These are phyloP conservation scores for Drosophila sp. DNA, from an alignment of 1,140 invertebrate genomes.

Conservation along the genomic window DNA sequence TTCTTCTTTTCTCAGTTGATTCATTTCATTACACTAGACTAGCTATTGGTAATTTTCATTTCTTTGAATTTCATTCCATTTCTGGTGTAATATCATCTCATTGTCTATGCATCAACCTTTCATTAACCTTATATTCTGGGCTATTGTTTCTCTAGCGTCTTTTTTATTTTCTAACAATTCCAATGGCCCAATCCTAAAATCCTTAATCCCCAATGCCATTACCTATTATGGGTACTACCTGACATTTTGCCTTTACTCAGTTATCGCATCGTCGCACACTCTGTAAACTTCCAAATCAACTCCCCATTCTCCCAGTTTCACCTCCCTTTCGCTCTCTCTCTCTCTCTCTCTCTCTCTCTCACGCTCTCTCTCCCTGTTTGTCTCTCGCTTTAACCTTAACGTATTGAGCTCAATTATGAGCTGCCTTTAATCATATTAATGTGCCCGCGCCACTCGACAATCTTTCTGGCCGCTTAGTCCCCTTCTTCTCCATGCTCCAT, in stretches of 20 bases:
- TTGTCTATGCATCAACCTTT: slow-evolving; percentile 47
- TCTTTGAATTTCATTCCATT: slow-evolving; percentile 1
- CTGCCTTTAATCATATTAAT: slow-evolving; percentile 81
- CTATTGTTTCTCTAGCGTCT: slow-evolving; percentile 34
- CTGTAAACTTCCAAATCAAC: slow-evolving; percentile 23
- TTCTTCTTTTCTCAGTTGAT: neutral
- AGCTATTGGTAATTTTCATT: slow-evolving; percentile 1
- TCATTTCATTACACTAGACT: slow-evolving; percentile 10
- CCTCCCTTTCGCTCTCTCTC: neutral
- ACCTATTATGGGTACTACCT: slow-evolving; percentile 42
- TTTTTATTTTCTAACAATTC: slow-evolving; percentile 7
- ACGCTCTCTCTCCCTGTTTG: slow-evolving; percentile 8
- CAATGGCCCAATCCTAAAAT: neutral
- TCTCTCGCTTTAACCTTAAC: slow-evolving; percentile 1
- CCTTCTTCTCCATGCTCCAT: neutral
- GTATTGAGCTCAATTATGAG: slow-evolving; percentile 76
- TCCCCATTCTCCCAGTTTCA: neutral
- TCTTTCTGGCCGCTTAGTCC: neutral
- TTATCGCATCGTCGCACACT: slow-evolving; percentile 65
- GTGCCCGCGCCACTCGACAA: slow-evolving; percentile 28
- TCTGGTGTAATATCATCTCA: slow-evolving; percentile 40
- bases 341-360: neutral
- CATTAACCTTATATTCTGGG: slow-evolving; percentile 41
- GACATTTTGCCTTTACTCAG: slow-evolving; percentile 38
- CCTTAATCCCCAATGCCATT: slow-evolving; percentile 30